A percentile compares a stretch with the other conserved stretches of the same genome.
These are phyloP conservation scores for Nezara viridula DNA, from an alignment of 2,888 invertebrate genomes.

Conservation along the genomic window DNA sequence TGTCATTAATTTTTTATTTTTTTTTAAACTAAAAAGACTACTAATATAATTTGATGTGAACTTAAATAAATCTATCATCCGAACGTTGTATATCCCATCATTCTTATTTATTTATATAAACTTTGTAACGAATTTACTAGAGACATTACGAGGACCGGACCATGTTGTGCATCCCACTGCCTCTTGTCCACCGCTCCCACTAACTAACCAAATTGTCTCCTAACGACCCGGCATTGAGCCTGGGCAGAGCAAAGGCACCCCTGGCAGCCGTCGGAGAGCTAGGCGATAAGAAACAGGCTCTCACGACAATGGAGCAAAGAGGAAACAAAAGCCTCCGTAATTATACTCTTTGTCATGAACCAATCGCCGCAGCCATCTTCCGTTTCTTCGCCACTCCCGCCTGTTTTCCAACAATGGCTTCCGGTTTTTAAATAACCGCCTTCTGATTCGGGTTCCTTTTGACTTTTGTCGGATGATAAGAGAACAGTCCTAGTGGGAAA, in stretches of 20 bases:
- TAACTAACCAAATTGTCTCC: slow-evolving; percentile 22
- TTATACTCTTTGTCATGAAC: slow-evolving; percentile 19
- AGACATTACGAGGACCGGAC: no score
- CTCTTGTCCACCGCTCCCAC: not conserved
- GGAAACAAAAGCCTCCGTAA: slow-evolving; percentile 33
- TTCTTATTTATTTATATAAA: no score
- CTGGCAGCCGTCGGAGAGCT: not conserved
- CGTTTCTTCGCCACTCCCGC: not conserved
- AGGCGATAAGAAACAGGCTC: not conserved
- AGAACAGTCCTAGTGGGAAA: not conserved
- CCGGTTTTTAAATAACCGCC: slow-evolving; percentile 20
- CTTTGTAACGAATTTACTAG: no score
- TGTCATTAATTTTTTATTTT: no score
- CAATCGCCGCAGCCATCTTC: not conserved
- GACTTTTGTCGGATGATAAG: not conserved
- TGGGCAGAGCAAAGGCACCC: not conserved
- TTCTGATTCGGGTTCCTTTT: slow-evolving; percentile 13
- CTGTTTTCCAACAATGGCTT: slow-evolving; percentile 43
- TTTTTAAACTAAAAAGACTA: no score
- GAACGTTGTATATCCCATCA: no score
- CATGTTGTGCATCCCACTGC: not conserved
- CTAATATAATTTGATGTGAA: no score
- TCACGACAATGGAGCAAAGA: slow-evolving; percentile 4
- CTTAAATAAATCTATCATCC: no score
- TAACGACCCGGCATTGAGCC: not conserved